Base-by-base conservation (phyloP, 2,888 invertebrate species). In the Hypsopygia costalis region DNA sequence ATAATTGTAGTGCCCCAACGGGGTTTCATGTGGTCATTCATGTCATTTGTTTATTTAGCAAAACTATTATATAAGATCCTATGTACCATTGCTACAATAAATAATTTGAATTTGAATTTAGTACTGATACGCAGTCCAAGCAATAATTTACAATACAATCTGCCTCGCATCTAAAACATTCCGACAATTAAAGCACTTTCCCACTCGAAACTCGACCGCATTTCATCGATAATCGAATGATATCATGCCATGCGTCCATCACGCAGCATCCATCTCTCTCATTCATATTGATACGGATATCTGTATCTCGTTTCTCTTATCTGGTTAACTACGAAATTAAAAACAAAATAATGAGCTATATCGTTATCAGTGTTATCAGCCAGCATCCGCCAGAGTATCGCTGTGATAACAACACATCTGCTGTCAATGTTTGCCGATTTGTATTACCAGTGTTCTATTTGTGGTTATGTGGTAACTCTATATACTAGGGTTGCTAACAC, bases 371-470 rank as follows among this genome's bases (percentile, higher is more conserved):
- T 11, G 22, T 42, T 78, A 76, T 74, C 74, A 49, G 35, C 45
- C 79, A 79, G 81, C 81, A 80, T 81, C 81, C 81, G 81, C 69
- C 59, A 69, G 58, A 62, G 54, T 80, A 81, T 38, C 38, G 38
- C 1, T 1, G 7, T 30, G 36, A 37, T 37, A 37, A 37, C 8
- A 31, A 11, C 7, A 25, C 36, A 37, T 37, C 36, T 37, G 36
- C 22, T 22, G 22, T 39, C 33, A 28, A 11, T 9, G 20, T 16
- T 16, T 4, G 6, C 28, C 27, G 25, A 63, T 73, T 68, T 57
- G 36, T 49, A 50, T 49, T 63, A 31, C 31, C 5, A 4, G 11
- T 38, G 43, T 27, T 41, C 43, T 49, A 43, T 44, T 47, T 52
- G 8, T 25, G 7, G n/a, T 25, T 21, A 5, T 21, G 6, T 21